A percentile compares a stretch with the other conserved stretches of the same genome.
Conservation (phyloP, 2,888 invertebrate species). For the Dryomyza anilis region DNA sequence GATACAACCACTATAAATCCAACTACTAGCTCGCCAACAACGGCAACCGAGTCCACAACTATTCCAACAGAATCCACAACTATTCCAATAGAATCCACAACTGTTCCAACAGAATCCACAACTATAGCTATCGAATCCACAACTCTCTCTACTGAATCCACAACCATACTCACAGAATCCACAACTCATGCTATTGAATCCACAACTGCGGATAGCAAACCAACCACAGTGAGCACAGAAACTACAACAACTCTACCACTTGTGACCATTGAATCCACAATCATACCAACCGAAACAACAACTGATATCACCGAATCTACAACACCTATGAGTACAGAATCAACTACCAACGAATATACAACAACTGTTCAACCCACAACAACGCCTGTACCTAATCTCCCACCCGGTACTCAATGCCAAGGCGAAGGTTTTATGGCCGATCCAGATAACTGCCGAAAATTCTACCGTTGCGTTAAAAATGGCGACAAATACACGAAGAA, state of each 20-base stretch:
- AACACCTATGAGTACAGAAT: conserved; percentile 19
- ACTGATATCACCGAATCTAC: background rate
- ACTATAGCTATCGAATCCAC: no score
- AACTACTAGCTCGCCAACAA: conserved; percentile 23
- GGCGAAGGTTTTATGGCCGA: conserved; percentile 62
- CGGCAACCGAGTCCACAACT: conserved; percentile 25
- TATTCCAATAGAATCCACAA: conserved; percentile 5
- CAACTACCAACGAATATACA: conserved; percentile 30
- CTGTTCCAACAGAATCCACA: no score
- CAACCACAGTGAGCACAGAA: conserved; percentile 22
- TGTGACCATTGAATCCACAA: conserved; percentile 14
- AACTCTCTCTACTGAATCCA: conserved; percentile 26
- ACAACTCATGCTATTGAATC: conserved; percentile 13
- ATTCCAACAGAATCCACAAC: background rate
- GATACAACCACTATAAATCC: conserved; percentile 17
- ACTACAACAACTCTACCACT: conserved; percentile 29
- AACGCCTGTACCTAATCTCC: conserved; percentile 42
- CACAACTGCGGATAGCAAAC: background rate
- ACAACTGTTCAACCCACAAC: conserved; percentile 25
- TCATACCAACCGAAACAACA: conserved; percentile 14
- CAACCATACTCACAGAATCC: conserved; percentile 6
- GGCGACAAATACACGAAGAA: conserved; percentile 62
- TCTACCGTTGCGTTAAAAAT: conserved; percentile 71
- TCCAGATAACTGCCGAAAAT: conserved; percentile 67
- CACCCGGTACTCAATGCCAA: conserved; percentile 54